Conservation (phyloP, 2,113 vertebrate genomes). For the Peromyscus maniculatus region DNA sequence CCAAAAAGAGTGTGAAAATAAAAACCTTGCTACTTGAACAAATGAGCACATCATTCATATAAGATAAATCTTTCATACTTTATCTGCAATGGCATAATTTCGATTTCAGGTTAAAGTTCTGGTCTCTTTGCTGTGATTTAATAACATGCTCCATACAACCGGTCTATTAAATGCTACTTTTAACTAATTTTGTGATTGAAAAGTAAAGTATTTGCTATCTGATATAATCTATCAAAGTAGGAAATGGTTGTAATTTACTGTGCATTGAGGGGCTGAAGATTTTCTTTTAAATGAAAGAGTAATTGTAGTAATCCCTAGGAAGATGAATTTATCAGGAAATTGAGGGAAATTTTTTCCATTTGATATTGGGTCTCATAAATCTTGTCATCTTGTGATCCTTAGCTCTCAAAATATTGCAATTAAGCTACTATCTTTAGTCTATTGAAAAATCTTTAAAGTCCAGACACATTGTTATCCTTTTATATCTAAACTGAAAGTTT, state of each 20-base stretch:
- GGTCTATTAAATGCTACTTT: conserved; percentile 20
- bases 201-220: background rate
- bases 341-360: background rate
- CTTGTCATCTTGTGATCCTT: background rate
- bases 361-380: background rate
- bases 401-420: background rate
- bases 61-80: background rate
- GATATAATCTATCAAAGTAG: background rate
- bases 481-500: background rate
- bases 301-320: background rate
- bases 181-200: background rate
- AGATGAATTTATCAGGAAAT: background rate
- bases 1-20: background rate
- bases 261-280: background rate
- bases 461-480: background rate
- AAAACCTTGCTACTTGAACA: background rate
- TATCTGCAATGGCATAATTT: background rate
- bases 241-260: background rate
- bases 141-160: background rate
- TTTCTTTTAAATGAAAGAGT: background rate
- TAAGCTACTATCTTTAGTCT: background rate
- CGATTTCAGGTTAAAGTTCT: background rate
- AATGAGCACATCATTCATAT: background rate
- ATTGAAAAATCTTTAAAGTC: background rate
- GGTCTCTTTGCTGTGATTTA: background rate